Percentiles rank a stretch among this genome's conserved stretches.
phyloP scores from a whole-genome alignment of 2,113 vertebrate genomes.

The Hyaena hyaena region DNA sequence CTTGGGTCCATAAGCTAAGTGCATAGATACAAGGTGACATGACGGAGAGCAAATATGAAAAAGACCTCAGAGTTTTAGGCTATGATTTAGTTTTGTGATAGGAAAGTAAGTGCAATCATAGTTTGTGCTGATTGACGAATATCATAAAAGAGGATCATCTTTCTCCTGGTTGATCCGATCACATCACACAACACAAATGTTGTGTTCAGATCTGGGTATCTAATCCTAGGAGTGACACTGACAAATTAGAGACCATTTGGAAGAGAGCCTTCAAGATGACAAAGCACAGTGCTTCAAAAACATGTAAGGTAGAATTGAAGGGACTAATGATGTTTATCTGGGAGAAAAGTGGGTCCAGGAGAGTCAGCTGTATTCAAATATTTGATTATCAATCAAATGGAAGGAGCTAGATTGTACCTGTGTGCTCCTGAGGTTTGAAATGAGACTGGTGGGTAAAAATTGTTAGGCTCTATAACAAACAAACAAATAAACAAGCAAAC shows the following conservation, averaged over 20 bases:
- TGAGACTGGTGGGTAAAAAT: not conserved
- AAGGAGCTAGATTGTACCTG: not conserved
- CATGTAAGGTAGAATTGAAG: not conserved
- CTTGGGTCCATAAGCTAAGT: not conserved
- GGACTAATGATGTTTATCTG: not conserved
- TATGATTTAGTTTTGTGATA: not conserved
- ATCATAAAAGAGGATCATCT: not conserved
- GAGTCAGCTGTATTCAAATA: not conserved
- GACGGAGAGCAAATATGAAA: slow-evolving; percentile 8
- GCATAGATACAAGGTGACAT: not conserved
- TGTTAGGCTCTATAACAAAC: not conserved
- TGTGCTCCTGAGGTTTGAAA: not conserved
- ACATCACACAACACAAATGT: not conserved
- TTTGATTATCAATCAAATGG: not conserved
- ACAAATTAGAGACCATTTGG: slow-evolving; percentile 19
- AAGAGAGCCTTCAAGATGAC: slow-evolving; percentile 21
- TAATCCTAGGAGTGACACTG: not conserved
- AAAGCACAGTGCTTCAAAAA: slow-evolving; percentile 12
- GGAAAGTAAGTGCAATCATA: slow-evolving; percentile 5
- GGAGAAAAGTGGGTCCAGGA: not conserved
- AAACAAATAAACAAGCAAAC: not conserved
- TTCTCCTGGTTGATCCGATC: slow-evolving; percentile 10
- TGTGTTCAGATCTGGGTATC: not conserved
- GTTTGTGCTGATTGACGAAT: not conserved
- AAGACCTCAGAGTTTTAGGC: not conserved